Base-by-base conservation (phyloP, 2,888 invertebrate species). In the Dynastes maya region DNA sequence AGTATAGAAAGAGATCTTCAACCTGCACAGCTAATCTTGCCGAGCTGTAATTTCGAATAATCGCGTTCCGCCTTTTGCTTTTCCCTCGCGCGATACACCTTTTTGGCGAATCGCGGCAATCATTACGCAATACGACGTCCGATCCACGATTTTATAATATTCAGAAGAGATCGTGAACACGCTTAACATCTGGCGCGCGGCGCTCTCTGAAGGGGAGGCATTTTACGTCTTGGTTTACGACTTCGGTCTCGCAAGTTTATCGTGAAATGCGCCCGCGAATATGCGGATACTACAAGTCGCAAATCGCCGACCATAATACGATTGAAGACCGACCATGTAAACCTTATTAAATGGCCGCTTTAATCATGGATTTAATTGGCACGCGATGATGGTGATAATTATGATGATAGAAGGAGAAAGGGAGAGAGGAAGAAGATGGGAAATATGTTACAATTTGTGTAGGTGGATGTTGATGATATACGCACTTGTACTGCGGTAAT, bases 301-400 rank as follows among this genome's bases (percentile, higher is more conserved):
- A 55, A 55, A 55, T 55, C 22, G n/a, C 6, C 11, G 22, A 16
- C 22, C 11, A n/a, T 55, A n/a, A n/a, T 55, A n/a, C n/a, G 2
- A 6, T 6, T 6, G 22, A 55, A 55, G 11, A 45, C 8, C 45
- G 45, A n/a, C 2, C 55, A 16, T n/a, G 53, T 53, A 53, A n/a
- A 3, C 6, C 53, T 53, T 53, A 53, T 55, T 55, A 55, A 55
- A n/a, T 6, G 13, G n/a, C 55, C 13, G 16, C 22, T 55, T 55
- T 55, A 55, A 55, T 55, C 22, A 16, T 55, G 22, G n/a, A n/a
- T 55, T 53, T 55, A 55, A 55, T 55, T 55, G 55, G 55, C 16
- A 55, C 55, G 55, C 55, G 55, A 4, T 55, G n/a, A n/a, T 45
- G 8, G 45, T 45, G n/a, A 55, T 16, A 11, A 55, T 55, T 11